Base-by-base conservation (phyloP, 2,113 vertebrate species). In the Diphyllodes magnificus region DNA sequence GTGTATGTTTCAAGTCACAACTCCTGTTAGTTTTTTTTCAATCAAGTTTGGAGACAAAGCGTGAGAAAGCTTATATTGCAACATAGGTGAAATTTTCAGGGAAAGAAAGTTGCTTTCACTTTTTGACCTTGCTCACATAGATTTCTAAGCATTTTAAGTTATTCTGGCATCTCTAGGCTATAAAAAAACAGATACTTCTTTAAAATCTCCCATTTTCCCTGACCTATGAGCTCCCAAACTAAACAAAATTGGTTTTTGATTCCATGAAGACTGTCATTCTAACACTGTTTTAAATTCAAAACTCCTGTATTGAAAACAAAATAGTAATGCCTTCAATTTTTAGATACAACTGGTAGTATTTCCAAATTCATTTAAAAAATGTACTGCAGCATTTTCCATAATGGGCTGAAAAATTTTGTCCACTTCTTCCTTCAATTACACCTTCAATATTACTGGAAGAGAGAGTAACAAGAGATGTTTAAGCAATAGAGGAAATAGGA, bases 341-440 rank as follows among this genome's bases (percentile, higher is more conserved):
- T 16, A 86, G 54, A 83, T 21, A 45, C 51, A 82, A 79, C 14
- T 79, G 56, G 53, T 63, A 82, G 8, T 81, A 50, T 76, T 63
- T 92, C 42, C 60, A 69, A 79, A 91, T 66, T 69, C 3, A 70
- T 71, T 49, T 7, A n/a, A 63, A 92, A 82, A 93, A 77, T 40
- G 33, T 65, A 49, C 50, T 86, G 30, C 50, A 69, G 45, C 35
- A 37, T 68, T 95, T 69, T 91, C 78, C 44, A 7, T 56, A 47
- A 76, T 35, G 61, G 37, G 6, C 11, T 86, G 65, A 87, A 93
- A 19, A 78, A 54, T 73, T 94, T 90, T 86, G 22, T 75, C n/a
- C 57, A 73, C 49, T 78, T 31, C 30, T 96, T 78, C 66, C 91
- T 88, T 95, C 40, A 57, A 35, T 82, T 94, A 78, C 90, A 94